Evolutionary conservation across 2,113 vertebrate genomes (phyloP), one percentile per base, ranked within the genome.

Genomic region (Chlamydotis undulata): DNA sequence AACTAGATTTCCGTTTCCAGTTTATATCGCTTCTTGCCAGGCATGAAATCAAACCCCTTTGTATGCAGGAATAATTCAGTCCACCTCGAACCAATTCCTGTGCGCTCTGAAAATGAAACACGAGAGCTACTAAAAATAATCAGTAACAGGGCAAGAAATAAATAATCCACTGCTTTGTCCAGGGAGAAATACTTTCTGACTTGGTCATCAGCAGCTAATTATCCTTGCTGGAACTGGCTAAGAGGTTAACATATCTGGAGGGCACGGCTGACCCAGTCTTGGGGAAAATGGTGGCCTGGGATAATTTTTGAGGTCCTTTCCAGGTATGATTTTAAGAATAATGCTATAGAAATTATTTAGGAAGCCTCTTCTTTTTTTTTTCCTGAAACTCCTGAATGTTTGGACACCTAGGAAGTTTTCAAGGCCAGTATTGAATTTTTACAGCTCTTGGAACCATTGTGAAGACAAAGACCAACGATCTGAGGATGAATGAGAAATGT

Each of bases 101-200:
- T 75, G 65, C 14, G 13, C 70, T 94, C 74, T 94, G 91, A 56
- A 91, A 96, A 77, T 1, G 50, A 91, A 89, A 95, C 59, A 47
- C 55, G 84, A 95, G 83, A 93, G 69, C 53, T 85, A n/a, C 91
- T 95, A 89, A 90, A 91, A 91, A 94, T 87, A 96, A 82, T 65
- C 45, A 53, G 61, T 37, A 91, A 61, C 18, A 49, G 65, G 45
- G 63, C 61, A 89, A 83, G 50, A 93, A 91, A 79, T 76, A 96
- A 91, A 83, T 91, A 94, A 87, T 91, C 77, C 49, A 52, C 43
- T 25, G 18, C 65, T 89, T 96, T 89, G 67, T 91, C 70, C 61
- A 55, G n/a, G 10, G 31, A 76, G 83, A 89, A 79, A 91, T 89
- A 43, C 33, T 75, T 94, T 94, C 65, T 89, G 70, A 64, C 81